Evolutionary conservation across 1,140 invertebrate genomes (phyloP), one percentile per base, ranked within the genome.

Genomic region (Apocrypta bakeri): DNA sequence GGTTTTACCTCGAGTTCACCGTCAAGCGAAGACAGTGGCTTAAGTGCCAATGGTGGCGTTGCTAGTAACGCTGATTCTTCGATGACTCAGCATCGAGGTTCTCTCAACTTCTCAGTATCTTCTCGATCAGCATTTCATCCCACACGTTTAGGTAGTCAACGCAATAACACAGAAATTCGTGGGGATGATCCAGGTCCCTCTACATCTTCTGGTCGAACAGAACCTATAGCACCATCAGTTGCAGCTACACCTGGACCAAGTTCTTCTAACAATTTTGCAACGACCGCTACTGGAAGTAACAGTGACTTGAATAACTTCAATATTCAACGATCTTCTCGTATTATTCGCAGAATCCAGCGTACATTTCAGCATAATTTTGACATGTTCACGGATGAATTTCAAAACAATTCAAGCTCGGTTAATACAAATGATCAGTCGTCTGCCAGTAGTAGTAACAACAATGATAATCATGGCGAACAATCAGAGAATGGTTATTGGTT

Each of bases 401-500:
- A 84, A 72, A 79, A 76, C 17, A 81, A 85, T 73, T 73, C 82
- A 56, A 86, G 84, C 24, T 64, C 42, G 24, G 82, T 66, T 0
- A 73, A 8, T 73, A 6, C 64, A 1, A 69, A 61, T 12, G 81
- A 79, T 25, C 29, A 56, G 29, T 7, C 66, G 73, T 1, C 12
- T 61, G 71, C 48, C 17, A 33, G 27, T 29, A 25, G 7, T 7
- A 40, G n/a, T 29, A 73, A 79, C 9, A 80, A 82, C 6, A 84
- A 86, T 2, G 88, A 88, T 12, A 86, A 79, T 14, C 27, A 68
- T 0, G 73, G 85, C 0, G 90, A 91, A 72, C 89, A 89, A 64
- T 91, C 89, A 8, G 90, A 91, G 40, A 90, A 88, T 72, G 91
- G 91, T 17, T 91, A 91, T 71, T 92, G 91, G 91, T 40, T 92